A percentile compares a stretch with the other conserved stretches of the same genome.
Conservation (phyloP, 2,113 vertebrate genomes). For the Anhinga rufa region DNA sequence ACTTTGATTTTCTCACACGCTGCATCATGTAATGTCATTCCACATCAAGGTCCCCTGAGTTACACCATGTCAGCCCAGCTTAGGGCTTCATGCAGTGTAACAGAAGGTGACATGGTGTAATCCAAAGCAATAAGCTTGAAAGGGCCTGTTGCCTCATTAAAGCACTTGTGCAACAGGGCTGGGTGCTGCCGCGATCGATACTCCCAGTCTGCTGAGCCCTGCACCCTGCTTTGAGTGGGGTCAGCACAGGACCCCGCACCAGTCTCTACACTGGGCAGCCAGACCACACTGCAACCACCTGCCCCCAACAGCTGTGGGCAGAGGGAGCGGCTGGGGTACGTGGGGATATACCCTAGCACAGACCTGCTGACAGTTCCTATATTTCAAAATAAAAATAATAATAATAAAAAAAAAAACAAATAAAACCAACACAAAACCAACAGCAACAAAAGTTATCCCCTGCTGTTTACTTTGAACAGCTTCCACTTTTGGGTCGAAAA, state of each 20-base stretch:
- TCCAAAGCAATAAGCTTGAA: neutral
- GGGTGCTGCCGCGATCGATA: neutral
- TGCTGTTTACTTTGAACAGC: neutral
- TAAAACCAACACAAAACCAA: neutral
- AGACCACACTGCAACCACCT: fast-evolving
- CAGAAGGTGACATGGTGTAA: neutral
- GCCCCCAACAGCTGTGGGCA: fast-evolving
- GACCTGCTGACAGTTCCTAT: too few species aligned
- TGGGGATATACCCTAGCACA: neutral
- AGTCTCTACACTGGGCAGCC: neutral
- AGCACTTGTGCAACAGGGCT: neutral
- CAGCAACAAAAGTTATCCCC: neutral
- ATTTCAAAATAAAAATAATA: neutral
- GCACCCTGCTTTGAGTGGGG: fast-evolving
- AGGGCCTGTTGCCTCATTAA: neutral
- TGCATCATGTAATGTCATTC: neutral
- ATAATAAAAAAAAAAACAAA: too few species aligned
- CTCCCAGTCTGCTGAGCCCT: neutral
- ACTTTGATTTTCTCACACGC: neutral
- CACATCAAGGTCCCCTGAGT: neutral
- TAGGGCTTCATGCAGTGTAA: neutral
- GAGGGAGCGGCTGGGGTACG: fast-evolving
- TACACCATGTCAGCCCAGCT: neutral
- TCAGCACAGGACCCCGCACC: neutral
- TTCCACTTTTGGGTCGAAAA: neutral